phyloP scores from a whole-genome alignment of 2,113 vertebrate genomes.

The Rhagologus leucostigma region DNA sequence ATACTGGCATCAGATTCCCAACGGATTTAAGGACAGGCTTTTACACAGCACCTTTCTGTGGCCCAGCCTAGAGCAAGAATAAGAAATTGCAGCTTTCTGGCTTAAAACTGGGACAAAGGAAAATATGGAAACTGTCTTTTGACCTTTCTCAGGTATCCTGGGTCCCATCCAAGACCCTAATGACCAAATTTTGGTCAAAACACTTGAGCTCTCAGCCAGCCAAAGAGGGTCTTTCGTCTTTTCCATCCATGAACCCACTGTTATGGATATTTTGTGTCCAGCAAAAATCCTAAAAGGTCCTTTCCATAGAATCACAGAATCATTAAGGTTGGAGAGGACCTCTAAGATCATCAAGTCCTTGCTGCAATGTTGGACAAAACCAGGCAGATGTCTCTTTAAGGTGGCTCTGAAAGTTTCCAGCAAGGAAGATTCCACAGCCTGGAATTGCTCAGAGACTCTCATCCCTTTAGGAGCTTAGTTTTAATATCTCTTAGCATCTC shows the following conservation, averaged over 20 bases:
- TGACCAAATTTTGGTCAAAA: background rate
- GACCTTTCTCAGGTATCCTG: background rate
- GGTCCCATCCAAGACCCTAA: background rate
- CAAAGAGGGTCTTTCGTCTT: background rate
- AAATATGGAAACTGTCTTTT: background rate
- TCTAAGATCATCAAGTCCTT: background rate
- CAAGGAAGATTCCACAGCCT: background rate
- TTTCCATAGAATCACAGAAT: background rate
- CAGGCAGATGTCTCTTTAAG: background rate
- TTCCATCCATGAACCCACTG: background rate
- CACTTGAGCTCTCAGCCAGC: background rate
- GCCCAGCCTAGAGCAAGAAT: background rate
- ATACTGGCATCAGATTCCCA: background rate
- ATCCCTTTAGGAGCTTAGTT: background rate
- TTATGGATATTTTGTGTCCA: background rate
- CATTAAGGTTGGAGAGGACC: background rate
- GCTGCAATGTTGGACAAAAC: background rate
- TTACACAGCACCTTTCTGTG: background rate
- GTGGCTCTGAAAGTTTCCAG: background rate
- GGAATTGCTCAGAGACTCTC: background rate
- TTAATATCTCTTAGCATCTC: background rate
- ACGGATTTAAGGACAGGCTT: background rate
- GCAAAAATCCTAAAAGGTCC: background rate
- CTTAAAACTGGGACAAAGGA: background rate
- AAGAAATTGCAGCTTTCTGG: background rate